Percentiles rank a stretch among this genome's conserved stretches.
phyloP scores from a whole-genome alignment of 92 coral and sea anemone species.

The Epizoanthus stellaris region DNA sequence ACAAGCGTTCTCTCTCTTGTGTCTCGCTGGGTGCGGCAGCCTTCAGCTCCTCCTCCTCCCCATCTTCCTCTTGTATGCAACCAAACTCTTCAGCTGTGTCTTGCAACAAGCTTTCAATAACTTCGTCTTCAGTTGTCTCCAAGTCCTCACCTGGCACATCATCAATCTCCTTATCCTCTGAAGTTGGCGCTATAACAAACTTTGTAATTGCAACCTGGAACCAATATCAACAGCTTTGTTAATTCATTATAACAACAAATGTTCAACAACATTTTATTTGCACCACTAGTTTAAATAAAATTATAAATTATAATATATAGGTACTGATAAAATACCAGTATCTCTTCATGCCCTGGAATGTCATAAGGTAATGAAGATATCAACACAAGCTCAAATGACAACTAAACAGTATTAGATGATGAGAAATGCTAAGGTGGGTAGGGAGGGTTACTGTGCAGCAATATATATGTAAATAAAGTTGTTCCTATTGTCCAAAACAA shows the following conservation, averaged over 20 bases:
- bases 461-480: neutral
- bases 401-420: too few species aligned
- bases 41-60: neutral
- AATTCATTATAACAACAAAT: neutral
- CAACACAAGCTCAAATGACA: too few species aligned
- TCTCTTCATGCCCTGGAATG: too few species aligned
- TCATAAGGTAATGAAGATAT: too few species aligned
- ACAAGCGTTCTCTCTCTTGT: slow-evolving; percentile 1
- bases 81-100: slow-evolving; percentile 34
- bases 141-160: slow-evolving; percentile 39
- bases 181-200: slow-evolving; percentile 66
- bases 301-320: too few species aligned
- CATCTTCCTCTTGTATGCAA: neutral
- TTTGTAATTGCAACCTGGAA: slow-evolving; percentile 71
- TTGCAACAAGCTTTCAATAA: slow-evolving; percentile 46
- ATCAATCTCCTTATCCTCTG: slow-evolving; percentile 35
- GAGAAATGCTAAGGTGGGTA: too few species aligned
- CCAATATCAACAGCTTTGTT: neutral
- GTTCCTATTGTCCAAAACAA: neutral
- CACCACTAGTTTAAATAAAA: too few species aligned
- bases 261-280: too few species aligned
- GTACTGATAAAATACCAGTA: too few species aligned
- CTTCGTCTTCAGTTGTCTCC: slow-evolving; percentile 54
- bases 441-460: too few species aligned
- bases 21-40: neutral